Evolutionary conservation across 2,888 invertebrate species (phyloP), one percentile per base, ranked within the genome.

Genomic region (Mylabris sibirica): DNA sequence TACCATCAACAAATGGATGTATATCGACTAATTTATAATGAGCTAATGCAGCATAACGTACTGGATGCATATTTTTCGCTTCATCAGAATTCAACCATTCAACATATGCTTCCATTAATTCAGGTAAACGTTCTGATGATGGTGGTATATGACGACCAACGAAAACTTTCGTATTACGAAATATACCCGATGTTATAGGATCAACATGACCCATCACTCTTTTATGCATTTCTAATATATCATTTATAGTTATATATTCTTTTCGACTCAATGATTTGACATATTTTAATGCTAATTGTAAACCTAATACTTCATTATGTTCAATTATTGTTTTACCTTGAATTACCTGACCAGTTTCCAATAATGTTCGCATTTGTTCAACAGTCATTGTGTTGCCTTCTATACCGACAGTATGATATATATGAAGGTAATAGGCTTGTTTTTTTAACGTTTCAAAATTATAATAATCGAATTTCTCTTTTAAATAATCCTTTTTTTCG

Each of bases 341-440:
- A 0, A 97, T 93, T 0, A 93, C 94, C 79, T 94, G 89, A 59
- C 93, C 89, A 0, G 98, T 98, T 85, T 99, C 98, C 24, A 99
- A 87, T 71, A 99, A 91, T 68, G 93, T 93, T 74, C 97, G 88
- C 0, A 98, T 95, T 84, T 99, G 96, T 24, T 93, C 91, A 57
- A 99, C 87, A 2, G 95, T 94, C 93, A 99, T 95, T 0, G 98
- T 98, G 82, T 99, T 99, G 0, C 98, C 98, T 86, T 99, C 99
- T 74, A 99, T 97, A 26, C 96, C 98, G 22, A 97, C 97, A 0
- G 98, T 97, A 81, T 99, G 98, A 84, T 98, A 97, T 72, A 99
- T 96, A 82, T 98, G 97, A 80, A 94, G 91, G 83, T 96, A 98
- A 84, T 98, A 99, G 1, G 96, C 96, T 84, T 98, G 98, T 81